phyloP scores from a whole-genome alignment of 2,797 vertebrate genomes.

The Cuniculus paca region DNA sequence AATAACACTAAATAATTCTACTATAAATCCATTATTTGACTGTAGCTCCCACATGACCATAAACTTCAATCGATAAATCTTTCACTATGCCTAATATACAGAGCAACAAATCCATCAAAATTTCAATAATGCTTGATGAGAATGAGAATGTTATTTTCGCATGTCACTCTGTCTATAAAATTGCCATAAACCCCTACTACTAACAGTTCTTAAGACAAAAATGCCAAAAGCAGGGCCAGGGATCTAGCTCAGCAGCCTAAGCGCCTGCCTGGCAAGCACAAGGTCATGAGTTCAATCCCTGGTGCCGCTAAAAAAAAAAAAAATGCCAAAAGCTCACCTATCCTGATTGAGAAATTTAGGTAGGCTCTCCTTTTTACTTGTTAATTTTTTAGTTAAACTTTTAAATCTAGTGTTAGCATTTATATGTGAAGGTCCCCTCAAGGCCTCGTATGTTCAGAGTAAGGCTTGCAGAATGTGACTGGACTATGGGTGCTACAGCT shows the following conservation, averaged over 20 bases:
- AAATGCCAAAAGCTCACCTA: background rate
- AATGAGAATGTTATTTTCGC: conserved; percentile 41
- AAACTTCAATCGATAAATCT: background rate
- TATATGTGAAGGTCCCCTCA: background rate
- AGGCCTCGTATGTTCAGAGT: background rate
- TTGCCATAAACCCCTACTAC: background rate
- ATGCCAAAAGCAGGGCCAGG: too few species aligned
- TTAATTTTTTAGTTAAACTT: conserved; percentile 22
- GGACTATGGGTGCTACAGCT: background rate
- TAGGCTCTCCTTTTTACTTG: background rate
- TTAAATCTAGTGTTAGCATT: background rate
- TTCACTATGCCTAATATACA: background rate
- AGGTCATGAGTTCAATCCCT: too few species aligned
- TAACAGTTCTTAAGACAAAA: conserved; percentile 25
- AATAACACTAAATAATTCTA: conserved; percentile 28
- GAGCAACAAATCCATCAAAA: background rate
- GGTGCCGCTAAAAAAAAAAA: too few species aligned
- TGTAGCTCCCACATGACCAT: background rate
- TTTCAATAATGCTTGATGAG: conserved; percentile 40
- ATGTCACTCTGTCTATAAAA: background rate
- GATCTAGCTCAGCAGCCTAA: too few species aligned
- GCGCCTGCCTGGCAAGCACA: too few species aligned
- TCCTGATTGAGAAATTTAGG: background rate
- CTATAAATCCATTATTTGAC: background rate
- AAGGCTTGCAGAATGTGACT: background rate